Base-by-base conservation (phyloP, 2,113 vertebrate genomes). In the Oryzias javanicus region DNA sequence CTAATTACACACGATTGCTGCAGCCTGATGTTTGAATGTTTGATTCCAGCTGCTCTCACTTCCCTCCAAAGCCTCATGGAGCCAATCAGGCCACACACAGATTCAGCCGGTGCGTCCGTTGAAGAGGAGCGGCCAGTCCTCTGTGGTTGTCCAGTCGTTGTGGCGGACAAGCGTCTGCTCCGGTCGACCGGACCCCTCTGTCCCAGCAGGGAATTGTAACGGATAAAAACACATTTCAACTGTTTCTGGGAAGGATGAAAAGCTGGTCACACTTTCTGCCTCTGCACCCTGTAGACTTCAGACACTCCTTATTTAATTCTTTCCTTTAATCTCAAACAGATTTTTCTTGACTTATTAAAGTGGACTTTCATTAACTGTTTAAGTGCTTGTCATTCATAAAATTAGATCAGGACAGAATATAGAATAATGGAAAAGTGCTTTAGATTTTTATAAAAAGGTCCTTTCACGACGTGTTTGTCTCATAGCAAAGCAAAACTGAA, bases 281-380 rank as follows among this genome's bases (percentile, higher is more conserved):
- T 42, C 49, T 46, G 2, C 4, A 29, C 44, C 47, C 46, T 14
- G 44, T 42, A 42, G 15, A 19, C 15, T 61, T 27, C 60, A 10
- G 20, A 54, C 35, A 4, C 6, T 27, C 4, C 4, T 49, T n/a
- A 45, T 66, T 42, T 50, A 52, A 55, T 72, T 67, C 15, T 20
- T 55, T 27, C 19, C 27, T 58, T 24, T 66, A 20, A 55, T 67
- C 35, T 64, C 25, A 18, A 67, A 54, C 48, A 62, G 57, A 64
- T 69, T 55, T 59, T 64, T 64, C 57, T 67, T 45, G 10, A 55
- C 45, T 60, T 52, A 83, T 79, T 79, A 83, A 83, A 83, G 5
- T 55, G 18, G 60, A 66, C 64, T 65, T 68, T 17, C 42, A 42
- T 70, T 57, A 60, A 70, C 56, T 24, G 35, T 56, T 45, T 61